Base-by-base conservation (phyloP, 2,888 invertebrate genomes). In the Trilocha varians region DNA sequence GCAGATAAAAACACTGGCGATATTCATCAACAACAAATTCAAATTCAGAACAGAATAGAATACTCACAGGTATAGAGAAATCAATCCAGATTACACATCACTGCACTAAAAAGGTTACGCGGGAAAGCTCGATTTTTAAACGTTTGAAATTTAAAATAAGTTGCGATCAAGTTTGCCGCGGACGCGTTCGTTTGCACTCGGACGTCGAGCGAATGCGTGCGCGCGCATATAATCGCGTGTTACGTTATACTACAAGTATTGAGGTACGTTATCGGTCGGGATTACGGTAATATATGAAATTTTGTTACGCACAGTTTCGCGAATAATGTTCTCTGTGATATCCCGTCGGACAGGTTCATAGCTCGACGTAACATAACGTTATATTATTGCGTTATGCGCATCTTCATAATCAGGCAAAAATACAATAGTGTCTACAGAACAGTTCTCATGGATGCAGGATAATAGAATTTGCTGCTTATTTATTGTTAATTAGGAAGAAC, bases 131-230 rank as follows among this genome's bases (percentile, higher is more conserved):
- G 59, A 63, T 63, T n/a, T n/a, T n/a, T n/a, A n/a, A n/a, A n/a
- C n/a, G n/a, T n/a, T n/a, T n/a, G n/a, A n/a, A n/a, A n/a, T n/a
- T n/a, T n/a, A n/a, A n/a, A n/a, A n/a, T 54, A 50, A 54, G 53
- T 53, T 60, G 58, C 64, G 69, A 68, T 65, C 65, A 50, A 69
- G 63, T 61, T 65, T 52, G 56, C 55, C 6, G 25, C 25, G 53
- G 37, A 44, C 42, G 48, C 44, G 55, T 48, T 50, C 65, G 62
- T 78, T 78, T 69, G 74, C 73, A 63, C 56, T 57, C 49, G 57
- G 59, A 61, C 61, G 59, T 57, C 55, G 65, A 59, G 56, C 66
- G 76, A 79, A 72, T 80, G 79, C 70, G 69, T 67, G 63, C 49
- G 52, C 48, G 49, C 52, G 50, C 53, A 55, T 49, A 9, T 11